A percentile compares a stretch with the other conserved stretches of the same genome.
phyloP scores from a whole-genome alignment of 2,113 vertebrate genomes.

The Microcebus murinus region DNA sequence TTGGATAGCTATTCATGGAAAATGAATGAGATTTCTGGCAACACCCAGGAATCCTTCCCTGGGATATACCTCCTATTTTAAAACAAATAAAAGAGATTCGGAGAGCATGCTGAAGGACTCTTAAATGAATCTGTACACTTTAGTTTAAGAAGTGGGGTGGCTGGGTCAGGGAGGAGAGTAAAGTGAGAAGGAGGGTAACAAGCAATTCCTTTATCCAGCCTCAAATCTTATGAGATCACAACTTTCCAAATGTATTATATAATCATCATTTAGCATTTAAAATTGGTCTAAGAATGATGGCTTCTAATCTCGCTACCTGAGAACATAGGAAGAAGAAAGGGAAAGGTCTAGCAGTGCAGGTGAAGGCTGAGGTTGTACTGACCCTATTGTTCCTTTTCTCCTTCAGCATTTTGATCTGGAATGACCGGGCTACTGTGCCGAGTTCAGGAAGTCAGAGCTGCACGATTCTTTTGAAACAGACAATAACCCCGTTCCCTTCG shows the following conservation, averaged over 20 bases:
- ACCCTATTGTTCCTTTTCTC: slow-evolving; percentile 48
- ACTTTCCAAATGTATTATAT: background rate
- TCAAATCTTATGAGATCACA: background rate
- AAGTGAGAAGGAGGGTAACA: background rate
- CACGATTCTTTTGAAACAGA: slow-evolving; percentile 26
- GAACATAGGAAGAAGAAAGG: background rate
- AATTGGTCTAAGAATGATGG: background rate
- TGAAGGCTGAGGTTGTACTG: background rate
- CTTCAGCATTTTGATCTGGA: background rate
- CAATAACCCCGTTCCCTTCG: background rate
- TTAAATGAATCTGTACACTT: background rate
- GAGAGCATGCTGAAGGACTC: background rate
- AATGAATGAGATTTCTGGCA: background rate
- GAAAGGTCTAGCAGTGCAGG: background rate
- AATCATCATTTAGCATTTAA: background rate
- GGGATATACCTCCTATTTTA: background rate
- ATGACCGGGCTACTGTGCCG: background rate
- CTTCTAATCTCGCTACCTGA: background rate
- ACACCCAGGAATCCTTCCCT: background rate
- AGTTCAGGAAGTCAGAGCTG: slow-evolving; percentile 41
- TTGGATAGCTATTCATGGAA: background rate
- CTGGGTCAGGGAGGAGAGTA: background rate
- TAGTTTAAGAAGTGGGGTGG: background rate
- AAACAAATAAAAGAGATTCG: background rate
- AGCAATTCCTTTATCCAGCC: background rate